Evolutionary conservation across 2,113 vertebrate genomes (phyloP), one percentile per base, ranked within the genome.

Genomic region (Capreolus pygargus): DNA sequence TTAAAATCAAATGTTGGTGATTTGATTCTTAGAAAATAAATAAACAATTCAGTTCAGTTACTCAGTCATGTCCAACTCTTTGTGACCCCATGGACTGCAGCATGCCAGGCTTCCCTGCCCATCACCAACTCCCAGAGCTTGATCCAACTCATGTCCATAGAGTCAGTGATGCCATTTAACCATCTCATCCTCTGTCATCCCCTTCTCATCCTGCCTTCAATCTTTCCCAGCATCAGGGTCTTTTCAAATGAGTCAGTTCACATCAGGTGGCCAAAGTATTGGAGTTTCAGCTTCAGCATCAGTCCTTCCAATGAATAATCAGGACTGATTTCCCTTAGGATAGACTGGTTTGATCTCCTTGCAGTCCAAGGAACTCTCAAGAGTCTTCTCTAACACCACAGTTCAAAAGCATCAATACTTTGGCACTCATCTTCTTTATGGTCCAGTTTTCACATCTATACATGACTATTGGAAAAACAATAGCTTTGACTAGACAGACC

Each of bases 1-100:
- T 92, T 91, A 86, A 98, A 93, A 86, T 70, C 45, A 94, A 90
- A 95, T 84, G 19, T 88, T 55, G 50, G 30, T 70, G 7, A 83
- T 83, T 87, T 83, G 19, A 83, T 82, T 94, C 74, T 87, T 87
- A 5, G 39, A 64, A 79, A 61, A 74, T 52, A 88, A 67, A 92
- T 60, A 45, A 58, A 39, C 9, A 95, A 28, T 47, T 36, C 57
- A 58, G 57, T 58, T 58, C 57, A 58, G 23, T 58, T 58, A 10
- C 17, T 70, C 64, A 70, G n/a, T 36, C 64, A 36, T 70, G n/a
- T 36, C n/a, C 9, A 10, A 36, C n/a, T 36, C 64, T 70, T 36
- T 70, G 67, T 23, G 19, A 70, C 36, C 67, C 67, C 9, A 36
- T 3, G 17, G 67, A 23, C n/a, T 6, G 64, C n/a, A 70, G 64